phyloP scores from a whole-genome alignment of 2,113 vertebrate genomes.

The Ellobius talpinus region DNA sequence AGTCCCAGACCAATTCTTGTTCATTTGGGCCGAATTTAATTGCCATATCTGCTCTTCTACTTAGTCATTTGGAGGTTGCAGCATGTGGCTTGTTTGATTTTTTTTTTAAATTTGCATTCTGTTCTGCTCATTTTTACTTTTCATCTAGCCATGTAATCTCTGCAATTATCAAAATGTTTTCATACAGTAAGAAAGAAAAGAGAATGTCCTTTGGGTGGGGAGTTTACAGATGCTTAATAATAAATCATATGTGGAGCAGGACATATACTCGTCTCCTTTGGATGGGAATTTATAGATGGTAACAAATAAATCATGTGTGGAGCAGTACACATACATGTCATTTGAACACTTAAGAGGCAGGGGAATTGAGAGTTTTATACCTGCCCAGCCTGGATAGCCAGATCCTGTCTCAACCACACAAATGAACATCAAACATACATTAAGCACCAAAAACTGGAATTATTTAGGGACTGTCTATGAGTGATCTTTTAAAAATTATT shows the following conservation, averaged over 20 bases:
- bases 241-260: neutral
- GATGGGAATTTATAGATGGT: neutral
- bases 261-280: neutral
- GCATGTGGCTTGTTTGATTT: neutral
- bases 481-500: conserved; percentile 43
- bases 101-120: neutral
- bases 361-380: neutral
- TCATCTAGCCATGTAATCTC: neutral
- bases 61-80: neutral
- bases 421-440: neutral
- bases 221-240: neutral
- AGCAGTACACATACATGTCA: neutral
- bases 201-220: neutral
- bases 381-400: neutral
- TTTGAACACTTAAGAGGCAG: fast-evolving
- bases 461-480: neutral
- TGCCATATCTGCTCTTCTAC: neutral
- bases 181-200: neutral
- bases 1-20: neutral
- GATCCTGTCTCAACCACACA: neutral
- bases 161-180: neutral
- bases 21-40: neutral
- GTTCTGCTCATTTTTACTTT: conserved; percentile 12
- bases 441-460: neutral
- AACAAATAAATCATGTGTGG: neutral